Percentiles rank a stretch among this genome's conserved stretches.
phyloP scores from a whole-genome alignment of 2,113 vertebrate species.

The Patagioenas fasciata region DNA sequence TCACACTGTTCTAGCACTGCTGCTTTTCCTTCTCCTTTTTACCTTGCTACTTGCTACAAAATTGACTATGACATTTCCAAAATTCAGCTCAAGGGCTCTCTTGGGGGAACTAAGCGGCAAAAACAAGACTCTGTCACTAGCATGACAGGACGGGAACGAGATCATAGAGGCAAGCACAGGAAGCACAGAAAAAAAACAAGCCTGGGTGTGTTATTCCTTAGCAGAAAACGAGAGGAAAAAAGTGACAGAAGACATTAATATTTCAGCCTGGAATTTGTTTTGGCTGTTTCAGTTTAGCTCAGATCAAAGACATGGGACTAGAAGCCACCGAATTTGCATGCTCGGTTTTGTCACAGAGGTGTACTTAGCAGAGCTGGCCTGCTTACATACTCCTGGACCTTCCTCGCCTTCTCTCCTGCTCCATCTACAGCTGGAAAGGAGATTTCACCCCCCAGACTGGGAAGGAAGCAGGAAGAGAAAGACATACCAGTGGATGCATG shows the following conservation, averaged over 20 bases:
- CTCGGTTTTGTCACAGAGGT: not conserved
- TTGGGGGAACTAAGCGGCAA: constrained; percentile 38
- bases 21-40: constrained; percentile 34
- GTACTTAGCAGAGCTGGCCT: not conserved
- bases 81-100: constrained; percentile 52
- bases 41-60: constrained; percentile 15
- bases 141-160: constrained; percentile 19
- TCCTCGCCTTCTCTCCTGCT: not conserved
- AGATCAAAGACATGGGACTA: not conserved
- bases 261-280: constrained; percentile 36
- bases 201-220: constrained; percentile 9
- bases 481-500: not conserved
- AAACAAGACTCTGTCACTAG: constrained; percentile 37
- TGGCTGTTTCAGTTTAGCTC: constrained; percentile 16
- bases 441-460: not conserved
- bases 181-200: constrained; percentile 44
- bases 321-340: not conserved
- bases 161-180: constrained; percentile 47
- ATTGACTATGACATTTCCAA: constrained; percentile 45
- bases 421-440: not conserved
- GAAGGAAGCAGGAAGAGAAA: not conserved
- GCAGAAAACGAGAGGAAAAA: constrained; percentile 28
- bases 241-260: constrained; percentile 56
- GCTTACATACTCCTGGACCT: not conserved
- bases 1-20: constrained; percentile 7